phyloP scores from a whole-genome alignment of 2,797 vertebrate species.

The Graptemys geographica region DNA sequence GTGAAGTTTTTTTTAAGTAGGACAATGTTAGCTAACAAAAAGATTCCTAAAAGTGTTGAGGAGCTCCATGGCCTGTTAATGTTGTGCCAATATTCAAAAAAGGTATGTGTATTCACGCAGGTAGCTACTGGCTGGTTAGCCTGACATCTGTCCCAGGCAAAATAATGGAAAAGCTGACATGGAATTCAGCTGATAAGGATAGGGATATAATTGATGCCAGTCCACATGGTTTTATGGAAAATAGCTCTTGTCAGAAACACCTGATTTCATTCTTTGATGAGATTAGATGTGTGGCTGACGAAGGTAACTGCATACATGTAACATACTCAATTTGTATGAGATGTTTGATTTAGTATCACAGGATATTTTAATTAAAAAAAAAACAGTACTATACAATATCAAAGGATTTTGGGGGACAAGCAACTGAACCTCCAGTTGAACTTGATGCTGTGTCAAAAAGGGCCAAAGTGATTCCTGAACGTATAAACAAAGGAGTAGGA shows the following conservation, averaged over 20 bases:
- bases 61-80: neutral
- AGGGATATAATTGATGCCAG: conserved; percentile 43
- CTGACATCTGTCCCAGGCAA: neutral
- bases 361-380: conserved; percentile 43
- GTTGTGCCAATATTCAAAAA: neutral
- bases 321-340: neutral
- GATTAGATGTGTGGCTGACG: conserved; percentile 35
- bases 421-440: neutral
- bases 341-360: neutral
- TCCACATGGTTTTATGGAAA: conserved; percentile 19
- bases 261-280: conserved; percentile 9
- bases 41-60: neutral
- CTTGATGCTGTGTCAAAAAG: neutral
- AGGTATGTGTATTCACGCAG: neutral
- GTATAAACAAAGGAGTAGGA: neutral
- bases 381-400: neutral
- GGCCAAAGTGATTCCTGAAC: neutral
- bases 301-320: conserved; percentile 1
- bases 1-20: too few relatives aligned
- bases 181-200: conserved; percentile 16
- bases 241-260: neutral
- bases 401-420: neutral
- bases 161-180: conserved; percentile 47
- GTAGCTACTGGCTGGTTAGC: neutral
- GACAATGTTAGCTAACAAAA: too few relatives aligned